These are phyloP conservation scores for Liodrosophila aerea DNA, from an alignment of 2,888 invertebrate genomes.

Conservation along the genomic window DNA sequence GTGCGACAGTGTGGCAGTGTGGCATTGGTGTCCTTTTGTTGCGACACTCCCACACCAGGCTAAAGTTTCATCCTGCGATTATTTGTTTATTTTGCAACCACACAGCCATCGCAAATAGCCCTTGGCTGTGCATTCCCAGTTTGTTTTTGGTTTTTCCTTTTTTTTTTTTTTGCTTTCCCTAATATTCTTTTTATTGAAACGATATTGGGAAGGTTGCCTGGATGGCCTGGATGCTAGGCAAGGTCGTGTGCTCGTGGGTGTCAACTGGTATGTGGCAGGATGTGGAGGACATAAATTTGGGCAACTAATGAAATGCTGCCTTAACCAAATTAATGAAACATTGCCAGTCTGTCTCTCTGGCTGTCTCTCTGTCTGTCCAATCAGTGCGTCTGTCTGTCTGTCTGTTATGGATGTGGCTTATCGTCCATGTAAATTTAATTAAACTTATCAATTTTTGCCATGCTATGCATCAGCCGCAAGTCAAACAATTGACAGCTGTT, in stretches of 20 bases:
- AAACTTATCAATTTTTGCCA: conserved; percentile 65
- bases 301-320: conserved; percentile 67
- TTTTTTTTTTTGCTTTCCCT: conserved; percentile 6
- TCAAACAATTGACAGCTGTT: conserved; percentile 61
- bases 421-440: conserved; percentile 64
- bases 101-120: conserved; percentile 32
- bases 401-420: conserved; percentile 8
- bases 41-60: too few species aligned
- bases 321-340: not conserved
- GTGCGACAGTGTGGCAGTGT: too few species aligned
- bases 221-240: too few species aligned
- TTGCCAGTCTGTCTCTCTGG: not conserved
- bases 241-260: conserved; percentile 31
- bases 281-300: conserved; percentile 66
- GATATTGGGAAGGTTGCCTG: conserved; percentile 39
- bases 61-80: not conserved
- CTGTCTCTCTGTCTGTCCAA: not conserved
- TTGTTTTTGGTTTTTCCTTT: conserved; percentile 2
- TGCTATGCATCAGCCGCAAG: conserved; percentile 33
- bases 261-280: conserved; percentile 50
- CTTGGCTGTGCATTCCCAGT: conserved; percentile 15
- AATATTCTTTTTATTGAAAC: conserved; percentile 44
- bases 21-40: conserved; percentile 11
- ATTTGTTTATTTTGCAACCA: conserved; percentile 46
- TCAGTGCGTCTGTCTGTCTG: not conserved